A percentile compares a stretch with the other conserved stretches of the same genome.
phyloP scores from a whole-genome alignment of 2,888 invertebrate genomes.

The Halictus ligatus region DNA sequence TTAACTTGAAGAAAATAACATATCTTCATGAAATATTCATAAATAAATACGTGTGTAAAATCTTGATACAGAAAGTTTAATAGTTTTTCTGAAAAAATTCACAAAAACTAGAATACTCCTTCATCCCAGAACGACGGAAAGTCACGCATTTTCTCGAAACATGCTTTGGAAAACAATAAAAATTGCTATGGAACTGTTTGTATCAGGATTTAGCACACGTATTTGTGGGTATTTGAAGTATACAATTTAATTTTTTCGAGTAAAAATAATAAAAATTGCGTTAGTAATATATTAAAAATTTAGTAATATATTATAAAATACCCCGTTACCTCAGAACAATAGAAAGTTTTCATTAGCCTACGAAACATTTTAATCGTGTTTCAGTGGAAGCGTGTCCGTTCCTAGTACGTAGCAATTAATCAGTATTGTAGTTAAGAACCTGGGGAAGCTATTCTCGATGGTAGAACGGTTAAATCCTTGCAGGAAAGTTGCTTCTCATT shows the following conservation, averaged over 20 bases:
- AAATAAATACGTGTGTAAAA: background rate
- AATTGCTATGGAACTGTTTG: no score
- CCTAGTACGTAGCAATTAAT: slow-evolving; percentile 10
- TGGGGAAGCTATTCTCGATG: background rate
- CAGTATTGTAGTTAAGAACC: background rate
- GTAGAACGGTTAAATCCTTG: background rate
- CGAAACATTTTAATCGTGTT: background rate
- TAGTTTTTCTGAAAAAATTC: background rate
- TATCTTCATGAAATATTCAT: background rate
- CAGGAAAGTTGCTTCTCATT: slow-evolving; percentile 10
- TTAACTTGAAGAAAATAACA: background rate
- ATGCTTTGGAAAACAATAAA: no score
- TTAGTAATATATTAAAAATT: no score
- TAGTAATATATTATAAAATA: no score
- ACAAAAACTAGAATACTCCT: no score
- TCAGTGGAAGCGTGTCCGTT: background rate
- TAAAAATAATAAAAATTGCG: no score
- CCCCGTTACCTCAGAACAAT: no score
- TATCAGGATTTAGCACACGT: no score
- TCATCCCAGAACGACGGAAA: no score
- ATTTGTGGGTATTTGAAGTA: no score
- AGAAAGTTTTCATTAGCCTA: background rate
- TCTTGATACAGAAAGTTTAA: background rate
- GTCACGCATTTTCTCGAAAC: no score
- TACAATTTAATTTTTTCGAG: no score